Evolutionary conservation across 1,140 invertebrate genomes (phyloP).

Genomic region (Melipona quadrifasciata): DNA sequence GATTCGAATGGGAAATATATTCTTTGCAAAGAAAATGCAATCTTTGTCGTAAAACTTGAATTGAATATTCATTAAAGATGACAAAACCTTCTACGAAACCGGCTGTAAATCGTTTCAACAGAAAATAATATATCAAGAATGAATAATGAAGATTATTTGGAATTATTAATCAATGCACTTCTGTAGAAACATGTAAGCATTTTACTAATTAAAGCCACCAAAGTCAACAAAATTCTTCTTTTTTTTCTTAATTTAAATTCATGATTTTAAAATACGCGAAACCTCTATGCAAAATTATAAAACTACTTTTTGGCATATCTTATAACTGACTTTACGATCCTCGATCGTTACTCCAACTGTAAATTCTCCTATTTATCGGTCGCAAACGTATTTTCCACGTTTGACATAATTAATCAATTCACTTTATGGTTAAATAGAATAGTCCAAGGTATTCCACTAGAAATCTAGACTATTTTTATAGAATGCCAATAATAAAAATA

Average conservation of each 20-base stretch:
- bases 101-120: neutral
- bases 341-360: neutral
- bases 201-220: neutral
- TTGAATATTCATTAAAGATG: neutral
- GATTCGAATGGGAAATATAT: neutral
- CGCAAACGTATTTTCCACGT: neutral
- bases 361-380: neutral
- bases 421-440: neutral
- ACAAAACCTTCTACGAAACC: neutral
- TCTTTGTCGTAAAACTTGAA: slow-evolving; percentile 4
- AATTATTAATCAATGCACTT: neutral
- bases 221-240: too few species aligned
- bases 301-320: too few species aligned
- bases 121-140: neutral
- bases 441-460: neutral
- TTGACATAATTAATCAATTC: neutral
- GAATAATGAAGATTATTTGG: neutral
- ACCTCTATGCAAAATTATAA: too few species aligned
- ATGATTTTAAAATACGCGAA: too few species aligned
- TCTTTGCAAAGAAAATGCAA: neutral
- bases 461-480: neutral
- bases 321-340: slow-evolving; percentile 1
- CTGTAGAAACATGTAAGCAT: neutral
- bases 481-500: neutral
- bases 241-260: too few species aligned